A percentile compares a stretch with the other conserved stretches of the same genome.
Evolutionary conservation across 2,113 vertebrate species (phyloP).

Genomic region (Pelobates fuscus): DNA sequence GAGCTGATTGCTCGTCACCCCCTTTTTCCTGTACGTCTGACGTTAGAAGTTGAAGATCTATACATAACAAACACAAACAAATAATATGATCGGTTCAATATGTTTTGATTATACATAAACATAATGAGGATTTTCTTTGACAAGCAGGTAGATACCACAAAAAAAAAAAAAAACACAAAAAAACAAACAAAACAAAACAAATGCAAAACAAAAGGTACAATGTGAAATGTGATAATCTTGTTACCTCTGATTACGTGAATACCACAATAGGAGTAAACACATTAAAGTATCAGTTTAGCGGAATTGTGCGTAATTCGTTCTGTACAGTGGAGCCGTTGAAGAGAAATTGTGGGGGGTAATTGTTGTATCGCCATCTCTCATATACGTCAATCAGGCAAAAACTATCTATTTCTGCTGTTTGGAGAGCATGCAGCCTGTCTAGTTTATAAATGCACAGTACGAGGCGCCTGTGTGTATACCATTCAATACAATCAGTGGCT

Average conservation of each 20-base stretch:
- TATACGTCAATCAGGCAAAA: conserved; percentile 28
- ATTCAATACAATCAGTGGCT: conserved; percentile 6
- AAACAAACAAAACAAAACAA: too few species aligned
- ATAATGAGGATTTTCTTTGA: too few species aligned
- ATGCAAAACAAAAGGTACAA: too few species aligned
- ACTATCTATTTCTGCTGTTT: conserved; percentile 32
- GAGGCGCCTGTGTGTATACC: conserved; percentile 43
- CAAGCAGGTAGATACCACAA: conserved; percentile 26
- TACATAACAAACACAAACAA: too few species aligned
- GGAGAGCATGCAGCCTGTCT: conserved; percentile 11
- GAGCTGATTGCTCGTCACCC: too few species aligned
- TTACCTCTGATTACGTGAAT: neutral
- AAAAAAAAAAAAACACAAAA: conserved; percentile 10
- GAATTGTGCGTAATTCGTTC: neutral
- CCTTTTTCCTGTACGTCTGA: too few species aligned
- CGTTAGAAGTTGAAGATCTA: too few species aligned
- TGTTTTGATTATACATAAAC: too few species aligned
- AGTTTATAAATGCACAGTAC: conserved; percentile 10
- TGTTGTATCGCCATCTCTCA: neutral
- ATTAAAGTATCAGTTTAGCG: neutral
- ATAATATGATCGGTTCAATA: too few species aligned
- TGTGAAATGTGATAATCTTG: too few species aligned
- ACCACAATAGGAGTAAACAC: conserved; percentile 7
- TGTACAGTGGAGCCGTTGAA: conserved; percentile 5
- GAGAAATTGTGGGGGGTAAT: neutral